These are phyloP conservation scores for Macrophya alboannulata DNA, from an alignment of 2,888 invertebrate genomes.

Conservation along the genomic window DNA sequence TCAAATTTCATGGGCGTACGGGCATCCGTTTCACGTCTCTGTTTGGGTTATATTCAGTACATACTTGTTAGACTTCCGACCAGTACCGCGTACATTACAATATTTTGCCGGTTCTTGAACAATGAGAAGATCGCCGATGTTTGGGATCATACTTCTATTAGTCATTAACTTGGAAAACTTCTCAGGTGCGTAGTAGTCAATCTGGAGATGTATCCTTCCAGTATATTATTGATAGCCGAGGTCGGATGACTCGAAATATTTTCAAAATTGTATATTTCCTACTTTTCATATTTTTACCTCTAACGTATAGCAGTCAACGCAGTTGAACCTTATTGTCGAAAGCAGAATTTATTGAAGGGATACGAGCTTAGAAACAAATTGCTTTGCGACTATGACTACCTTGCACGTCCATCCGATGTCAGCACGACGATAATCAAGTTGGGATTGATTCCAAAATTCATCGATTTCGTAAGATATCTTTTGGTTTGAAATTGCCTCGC, in stretches of 20 bases:
- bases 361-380: not conserved
- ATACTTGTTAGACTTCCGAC: not conserved
- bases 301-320: conserved; percentile 5
- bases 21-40: not conserved
- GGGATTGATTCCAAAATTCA: conserved; percentile 82
- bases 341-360: not conserved
- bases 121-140: conserved; percentile 21
- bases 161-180: not conserved
- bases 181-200: not conserved
- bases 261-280: no score
- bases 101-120: not conserved
- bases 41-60: not conserved
- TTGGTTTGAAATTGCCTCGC: conserved; percentile 63
- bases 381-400: conserved; percentile 80
- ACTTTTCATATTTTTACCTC: conserved; percentile 10
- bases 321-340: not conserved
- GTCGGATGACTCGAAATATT: not conserved
- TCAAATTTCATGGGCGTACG: conserved; percentile 35
- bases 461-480: conserved; percentile 76
- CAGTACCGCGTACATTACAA: not conserved
- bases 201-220: not conserved
- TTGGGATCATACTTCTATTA: not conserved
- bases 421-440: conserved; percentile 82
- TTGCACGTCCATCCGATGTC: conserved; percentile 82
- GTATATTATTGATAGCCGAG: not conserved